Evolutionary conservation across 2,797 vertebrate genomes (phyloP).

Genomic region (Petrocephalus sullivani): DNA sequence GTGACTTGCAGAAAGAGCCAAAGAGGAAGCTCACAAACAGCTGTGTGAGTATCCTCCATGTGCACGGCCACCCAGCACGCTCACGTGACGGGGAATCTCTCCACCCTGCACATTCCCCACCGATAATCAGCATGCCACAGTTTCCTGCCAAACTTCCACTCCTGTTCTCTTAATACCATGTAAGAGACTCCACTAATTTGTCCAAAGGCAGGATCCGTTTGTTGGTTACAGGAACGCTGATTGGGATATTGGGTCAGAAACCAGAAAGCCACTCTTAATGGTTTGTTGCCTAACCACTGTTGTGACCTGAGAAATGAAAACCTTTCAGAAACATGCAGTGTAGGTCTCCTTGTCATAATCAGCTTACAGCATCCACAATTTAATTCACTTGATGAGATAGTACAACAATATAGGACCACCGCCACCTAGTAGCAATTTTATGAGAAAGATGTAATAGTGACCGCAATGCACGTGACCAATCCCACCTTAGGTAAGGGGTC

Average conservation of each 20-base stretch:
- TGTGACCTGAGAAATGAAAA: not conserved
- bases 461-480: not conserved
- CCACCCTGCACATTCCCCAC: not conserved
- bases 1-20: not conserved
- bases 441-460: not conserved
- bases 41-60: not conserved
- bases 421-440: not conserved
- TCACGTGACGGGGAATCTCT: not conserved
- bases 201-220: not conserved
- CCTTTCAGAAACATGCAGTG: not conserved
- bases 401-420: not conserved
- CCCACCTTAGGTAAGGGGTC: not conserved
- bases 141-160: not conserved
- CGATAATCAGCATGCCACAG: not conserved
- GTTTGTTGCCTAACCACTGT: not conserved
- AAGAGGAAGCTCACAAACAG: not conserved
- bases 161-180: slow-evolving; percentile 25
- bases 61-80: not conserved
- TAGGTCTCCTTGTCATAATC: not conserved
- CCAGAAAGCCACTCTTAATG: not conserved
- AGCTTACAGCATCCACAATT: not conserved
- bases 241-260: slow-evolving; percentile 8
- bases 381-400: not conserved
- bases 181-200: slow-evolving; percentile 18
- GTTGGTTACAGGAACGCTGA: slow-evolving; percentile 19